Conservation (phyloP, 92 coral and sea anemone genomes). For the Plumapathes pennacea region DNA sequence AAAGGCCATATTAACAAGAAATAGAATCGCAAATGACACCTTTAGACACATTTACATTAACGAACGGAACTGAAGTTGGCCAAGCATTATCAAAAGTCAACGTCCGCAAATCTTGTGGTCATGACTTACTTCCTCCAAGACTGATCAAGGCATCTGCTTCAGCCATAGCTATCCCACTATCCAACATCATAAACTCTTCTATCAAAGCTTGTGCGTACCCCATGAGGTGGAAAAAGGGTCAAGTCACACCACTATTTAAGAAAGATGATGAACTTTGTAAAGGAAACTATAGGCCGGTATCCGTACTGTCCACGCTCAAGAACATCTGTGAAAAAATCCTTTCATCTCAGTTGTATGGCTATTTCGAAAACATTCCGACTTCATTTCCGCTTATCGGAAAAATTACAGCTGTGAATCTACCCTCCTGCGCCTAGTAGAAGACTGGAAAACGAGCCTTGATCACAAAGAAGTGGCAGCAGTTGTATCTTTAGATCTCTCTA, state of each 20-base stretch:
- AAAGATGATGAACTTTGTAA: conserved; percentile 12
- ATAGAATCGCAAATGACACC: no score
- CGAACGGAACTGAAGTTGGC: conserved; percentile 10
- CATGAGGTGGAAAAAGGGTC: conserved; percentile 34
- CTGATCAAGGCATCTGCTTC: conserved; percentile 33
- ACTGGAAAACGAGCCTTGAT: conserved; percentile 1
- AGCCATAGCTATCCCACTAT: conserved; percentile 34
- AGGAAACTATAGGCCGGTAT: conserved; percentile 21
- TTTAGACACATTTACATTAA: no score
- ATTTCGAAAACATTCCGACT: conserved; percentile 21
- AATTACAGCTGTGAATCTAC: conserved; percentile 17
- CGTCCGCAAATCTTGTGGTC: conserved; percentile 44
- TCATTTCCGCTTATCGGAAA: conserved; percentile 8
- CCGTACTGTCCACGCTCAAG: conserved; percentile 30
- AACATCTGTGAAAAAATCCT: conserved; percentile 21
- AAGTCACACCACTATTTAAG: conserved; percentile 28
- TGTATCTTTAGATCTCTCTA: no score
- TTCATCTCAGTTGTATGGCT: conserved; percentile 12
- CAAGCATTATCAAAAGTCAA: conserved; percentile 23
- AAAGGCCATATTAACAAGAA: conserved; percentile 11
- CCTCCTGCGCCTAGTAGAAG: conserved; percentile 14
- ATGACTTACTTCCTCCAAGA: conserved; percentile 30
- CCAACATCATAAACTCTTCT: conserved; percentile 30
- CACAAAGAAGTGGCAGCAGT: background rate
- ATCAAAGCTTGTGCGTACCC: conserved; percentile 30